These are phyloP conservation scores for Leptothorax acervorum DNA, from an alignment of 2,888 invertebrate genomes.

Conservation along the genomic window DNA sequence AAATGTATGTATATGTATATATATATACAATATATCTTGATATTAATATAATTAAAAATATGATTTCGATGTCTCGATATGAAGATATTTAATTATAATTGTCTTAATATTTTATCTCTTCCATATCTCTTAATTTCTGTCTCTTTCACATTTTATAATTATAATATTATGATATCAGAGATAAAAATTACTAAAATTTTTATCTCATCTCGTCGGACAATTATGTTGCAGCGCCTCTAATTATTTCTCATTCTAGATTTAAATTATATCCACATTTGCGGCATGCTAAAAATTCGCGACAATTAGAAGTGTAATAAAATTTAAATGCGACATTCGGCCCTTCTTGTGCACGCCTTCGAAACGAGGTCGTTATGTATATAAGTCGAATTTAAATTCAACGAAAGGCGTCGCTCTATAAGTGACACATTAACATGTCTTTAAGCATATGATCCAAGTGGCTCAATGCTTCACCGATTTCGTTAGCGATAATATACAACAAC, in stretches of 20 bases:
- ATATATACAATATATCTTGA: background rate
- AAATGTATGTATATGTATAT: background rate
- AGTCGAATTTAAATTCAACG: conserved; percentile 31
- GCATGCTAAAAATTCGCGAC: conserved; percentile 2
- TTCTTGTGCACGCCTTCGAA: background rate
- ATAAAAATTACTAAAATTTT: conserved; percentile 1
- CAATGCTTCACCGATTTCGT: conserved; percentile 11
- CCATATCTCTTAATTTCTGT: background rate
- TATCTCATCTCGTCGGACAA: background rate
- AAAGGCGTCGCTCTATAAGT: background rate
- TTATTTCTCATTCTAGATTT: conserved; percentile 12
- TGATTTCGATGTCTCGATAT: background rate
- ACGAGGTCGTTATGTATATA: conserved; percentile 25
- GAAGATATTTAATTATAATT: background rate
- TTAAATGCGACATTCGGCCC: conserved; percentile 9
- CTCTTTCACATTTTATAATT: background rate
- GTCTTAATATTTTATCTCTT: no score
- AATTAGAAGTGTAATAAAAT: conserved; percentile 41
- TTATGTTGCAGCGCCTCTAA: background rate
- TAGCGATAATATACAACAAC: background rate
- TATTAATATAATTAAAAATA: background rate
- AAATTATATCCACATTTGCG: conserved; percentile 11
- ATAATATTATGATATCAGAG: background rate
- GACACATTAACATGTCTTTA: conserved; percentile 16
- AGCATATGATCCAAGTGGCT: background rate